phyloP scores from a whole-genome alignment of 2,888 invertebrate species.

The Thymelicus lineola region DNA sequence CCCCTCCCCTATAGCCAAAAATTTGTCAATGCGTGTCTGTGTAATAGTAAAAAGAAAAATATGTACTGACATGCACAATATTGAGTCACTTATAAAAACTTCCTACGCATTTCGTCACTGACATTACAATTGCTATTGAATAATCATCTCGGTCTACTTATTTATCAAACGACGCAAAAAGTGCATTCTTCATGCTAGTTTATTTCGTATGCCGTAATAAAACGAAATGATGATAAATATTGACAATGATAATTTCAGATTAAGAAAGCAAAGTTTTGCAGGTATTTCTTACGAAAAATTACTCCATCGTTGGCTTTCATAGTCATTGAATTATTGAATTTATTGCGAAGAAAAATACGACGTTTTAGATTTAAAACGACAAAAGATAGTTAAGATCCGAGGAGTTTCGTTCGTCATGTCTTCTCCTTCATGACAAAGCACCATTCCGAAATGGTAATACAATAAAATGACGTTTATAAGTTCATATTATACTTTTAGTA shows the following conservation, averaged over 20 bases:
- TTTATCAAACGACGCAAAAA: background rate
- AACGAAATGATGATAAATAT: conserved; percentile 9
- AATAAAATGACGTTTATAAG: too few relatives aligned
- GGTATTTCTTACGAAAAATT: background rate
- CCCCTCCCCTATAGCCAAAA: too few relatives aligned
- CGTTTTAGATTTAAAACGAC: background rate
- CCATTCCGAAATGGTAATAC: too few relatives aligned
- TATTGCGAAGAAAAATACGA: background rate
- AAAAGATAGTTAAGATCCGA: too few relatives aligned
- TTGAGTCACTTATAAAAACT: background rate
- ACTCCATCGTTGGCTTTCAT: background rate
- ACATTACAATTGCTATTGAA: background rate
- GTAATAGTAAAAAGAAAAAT: too few relatives aligned
- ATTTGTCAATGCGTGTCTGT: too few relatives aligned
- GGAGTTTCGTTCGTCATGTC: too few relatives aligned
- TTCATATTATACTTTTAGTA: too few relatives aligned
- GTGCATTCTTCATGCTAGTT: conserved; percentile 1
- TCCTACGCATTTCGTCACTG: conserved; percentile 1
- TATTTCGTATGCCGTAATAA: conserved; percentile 5
- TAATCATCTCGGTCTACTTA: conserved; percentile 8
- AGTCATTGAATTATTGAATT: background rate
- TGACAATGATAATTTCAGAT: conserved; percentile 3
- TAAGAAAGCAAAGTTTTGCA: background rate
- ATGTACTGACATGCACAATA: background rate
- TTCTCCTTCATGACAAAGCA: too few relatives aligned